Evolutionary conservation across 30 jellyfish, hydroid and myxozoan genomes (phyloP), one percentile per base, ranked within the genome.

Genomic region (Hydractinia symbiolongicarpus): DNA sequence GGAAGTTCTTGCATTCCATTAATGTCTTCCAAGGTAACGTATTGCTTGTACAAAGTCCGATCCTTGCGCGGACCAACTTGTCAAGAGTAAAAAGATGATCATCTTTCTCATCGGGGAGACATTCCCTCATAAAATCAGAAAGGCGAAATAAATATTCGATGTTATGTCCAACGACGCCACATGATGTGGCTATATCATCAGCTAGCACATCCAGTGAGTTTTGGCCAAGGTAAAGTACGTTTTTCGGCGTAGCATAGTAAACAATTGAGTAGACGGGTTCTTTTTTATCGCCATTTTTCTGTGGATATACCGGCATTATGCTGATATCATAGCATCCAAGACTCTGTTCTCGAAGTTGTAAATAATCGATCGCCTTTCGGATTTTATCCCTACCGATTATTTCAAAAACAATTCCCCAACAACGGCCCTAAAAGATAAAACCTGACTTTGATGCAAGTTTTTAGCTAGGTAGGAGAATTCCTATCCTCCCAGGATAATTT

Each of bases 381-480:
- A 86, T 79, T 51, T 91, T 84, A 9, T 91, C 95, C n/a, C 51
- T 51, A 16, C 98, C 98, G 8, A 66, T 82, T 17, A 91, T 78
- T 58, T 83, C 64, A 81, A 84, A 91, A 19, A 89, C 96, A 19
- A 81, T 83, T 15, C 98, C 98, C 94, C 94, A 86, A 55, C 89
- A 95, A 9, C 82, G 89, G 56, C 96, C 83, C 96, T 90, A 84
- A 53, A 76, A 57, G 50, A 62, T 7, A 56, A 14, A 19, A 64
- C 17, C 4, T n/a, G 16, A 72, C 3, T 58, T 13, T 13, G 19
- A 58, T 58, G 44, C 44, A 30, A 30, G 44, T 30, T 30, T 2
- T 0, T 30, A 30, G 44, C 44, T 30, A 30, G 44, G 44, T 30
- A 30, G 44, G 44, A 30, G 44, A 30, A 30, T 30, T 30, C 44